phyloP scores from a whole-genome alignment of 2,888 invertebrate species.

The Ophioninae sp. region DNA sequence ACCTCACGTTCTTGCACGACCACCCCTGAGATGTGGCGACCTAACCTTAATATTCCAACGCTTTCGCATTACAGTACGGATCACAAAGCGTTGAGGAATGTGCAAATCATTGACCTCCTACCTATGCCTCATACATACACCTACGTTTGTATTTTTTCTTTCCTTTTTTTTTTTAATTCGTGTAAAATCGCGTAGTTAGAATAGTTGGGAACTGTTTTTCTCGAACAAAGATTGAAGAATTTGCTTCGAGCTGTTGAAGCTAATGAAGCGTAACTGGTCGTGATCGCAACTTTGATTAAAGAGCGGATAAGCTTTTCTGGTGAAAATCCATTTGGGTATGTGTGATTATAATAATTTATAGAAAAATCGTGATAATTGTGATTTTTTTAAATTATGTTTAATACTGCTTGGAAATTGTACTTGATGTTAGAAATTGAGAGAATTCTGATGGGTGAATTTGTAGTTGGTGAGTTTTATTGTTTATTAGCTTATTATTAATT shows the following conservation, averaged over 20 bases:
- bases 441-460: too few relatives aligned
- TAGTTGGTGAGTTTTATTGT: too few relatives aligned
- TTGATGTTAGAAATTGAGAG: too few relatives aligned
- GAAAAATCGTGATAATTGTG: too few relatives aligned
- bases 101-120: slow-evolving; percentile 6
- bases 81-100: slow-evolving; percentile 19
- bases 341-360: too few relatives aligned
- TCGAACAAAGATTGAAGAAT: not conserved
- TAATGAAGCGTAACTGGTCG: not conserved
- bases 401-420: too few relatives aligned
- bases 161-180: not conserved
- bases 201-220: not conserved
- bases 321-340: too few relatives aligned
- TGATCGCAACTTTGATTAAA: too few relatives aligned
- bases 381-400: too few relatives aligned
- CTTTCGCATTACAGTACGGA: slow-evolving; percentile 42
- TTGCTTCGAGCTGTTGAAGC: not conserved
- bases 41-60: slow-evolving; percentile 74
- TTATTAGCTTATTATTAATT: too few relatives aligned
- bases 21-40: slow-evolving; percentile 63
- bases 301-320: too few relatives aligned
- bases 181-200: not conserved
- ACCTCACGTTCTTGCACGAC: slow-evolving; percentile 46
- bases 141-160: not conserved
- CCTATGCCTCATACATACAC: not conserved